phyloP scores from a whole-genome alignment of 2,113 vertebrate species.

The Oceanites oceanicus region DNA sequence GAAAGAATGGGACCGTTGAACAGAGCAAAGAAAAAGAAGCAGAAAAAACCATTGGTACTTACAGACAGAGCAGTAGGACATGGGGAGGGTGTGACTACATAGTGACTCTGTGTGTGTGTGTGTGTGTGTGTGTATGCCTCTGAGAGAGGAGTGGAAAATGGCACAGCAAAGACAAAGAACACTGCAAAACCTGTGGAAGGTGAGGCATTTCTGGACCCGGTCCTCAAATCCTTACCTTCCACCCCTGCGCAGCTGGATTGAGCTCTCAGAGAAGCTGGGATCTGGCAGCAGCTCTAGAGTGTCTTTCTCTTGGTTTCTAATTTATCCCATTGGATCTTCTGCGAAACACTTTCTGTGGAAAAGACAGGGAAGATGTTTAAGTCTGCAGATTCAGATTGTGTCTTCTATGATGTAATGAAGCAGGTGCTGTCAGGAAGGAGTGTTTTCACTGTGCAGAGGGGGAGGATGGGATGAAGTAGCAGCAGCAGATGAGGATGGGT shows the following conservation, averaged over 20 bases:
- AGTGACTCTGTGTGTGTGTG: neutral
- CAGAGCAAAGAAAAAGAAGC: neutral
- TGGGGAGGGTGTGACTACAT: neutral
- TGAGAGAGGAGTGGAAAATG: neutral
- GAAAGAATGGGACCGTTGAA: neutral
- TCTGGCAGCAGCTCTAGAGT: neutral
- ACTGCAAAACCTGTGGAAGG: too few relatives aligned
- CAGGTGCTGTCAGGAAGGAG: neutral
- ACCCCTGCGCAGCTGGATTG: neutral
- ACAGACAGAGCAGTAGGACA: neutral
- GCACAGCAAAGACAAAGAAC: neutral
- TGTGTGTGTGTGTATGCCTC: accelerated
- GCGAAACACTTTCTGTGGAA: neutral
- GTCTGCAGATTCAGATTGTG: neutral
- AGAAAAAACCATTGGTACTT: neutral
- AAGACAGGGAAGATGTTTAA: neutral
- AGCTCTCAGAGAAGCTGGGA: neutral
- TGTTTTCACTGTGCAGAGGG: neutral
- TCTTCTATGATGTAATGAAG: neutral
- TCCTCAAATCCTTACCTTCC: neutral
- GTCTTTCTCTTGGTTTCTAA: neutral
- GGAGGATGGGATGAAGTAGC: neutral
- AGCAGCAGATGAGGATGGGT: neutral
- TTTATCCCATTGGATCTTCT: neutral
- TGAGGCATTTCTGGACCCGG: neutral